Evolutionary conservation across 2,797 vertebrate species (phyloP), one percentile per base, ranked within the genome.

Genomic region (Florisuga fusca): DNA sequence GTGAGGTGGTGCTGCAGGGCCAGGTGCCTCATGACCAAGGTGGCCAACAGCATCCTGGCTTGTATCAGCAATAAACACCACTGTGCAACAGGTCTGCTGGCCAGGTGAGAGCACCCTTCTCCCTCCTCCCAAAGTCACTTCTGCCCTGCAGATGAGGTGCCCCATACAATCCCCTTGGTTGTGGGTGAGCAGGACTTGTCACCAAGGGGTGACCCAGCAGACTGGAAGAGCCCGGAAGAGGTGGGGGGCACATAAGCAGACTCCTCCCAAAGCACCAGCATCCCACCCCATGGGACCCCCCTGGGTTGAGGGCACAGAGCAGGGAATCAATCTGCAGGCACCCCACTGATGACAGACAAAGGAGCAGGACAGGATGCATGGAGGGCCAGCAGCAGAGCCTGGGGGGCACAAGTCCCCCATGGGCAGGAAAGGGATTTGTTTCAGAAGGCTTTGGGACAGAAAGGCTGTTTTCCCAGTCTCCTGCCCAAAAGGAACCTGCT

Each of bases 261-360:
- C 50, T 34, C 38, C 45, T 31, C 18, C 45, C 29, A 53, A 12
- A 53, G 22, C 12, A 5, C 38, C 31, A 20, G 29, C 6, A 2
- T 41, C 36, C 26, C 17, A 9, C 79, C 17, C 50, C 0, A 0
- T 12, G 26, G 48, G 43, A 7, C n/a, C n/a, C n/a, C n/a, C 7
- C n/a, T 62, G 73, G 26, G 19, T 10, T 31, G 33, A 25, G 5
- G 38, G 77, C 53, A 43, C 26, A n/a, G 46, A 50, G 27, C 21
- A 7, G 27, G 41, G 26, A 22, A 22, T 68, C 33, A 48, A 45
- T 74, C 36, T 78, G 29, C 50, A 67, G 59, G 43, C 48, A 41
- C 23, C 66, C 76, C 41, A 16, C 31, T 9, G 9, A 67, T 14
- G 78, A 71, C 19, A 33, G 41, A 23, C 12, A 14, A 22, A 23